Evolutionary conservation across 2,113 vertebrate genomes (phyloP), one percentile per base, ranked within the genome.

Genomic region (Cynopterus brachyotis): DNA sequence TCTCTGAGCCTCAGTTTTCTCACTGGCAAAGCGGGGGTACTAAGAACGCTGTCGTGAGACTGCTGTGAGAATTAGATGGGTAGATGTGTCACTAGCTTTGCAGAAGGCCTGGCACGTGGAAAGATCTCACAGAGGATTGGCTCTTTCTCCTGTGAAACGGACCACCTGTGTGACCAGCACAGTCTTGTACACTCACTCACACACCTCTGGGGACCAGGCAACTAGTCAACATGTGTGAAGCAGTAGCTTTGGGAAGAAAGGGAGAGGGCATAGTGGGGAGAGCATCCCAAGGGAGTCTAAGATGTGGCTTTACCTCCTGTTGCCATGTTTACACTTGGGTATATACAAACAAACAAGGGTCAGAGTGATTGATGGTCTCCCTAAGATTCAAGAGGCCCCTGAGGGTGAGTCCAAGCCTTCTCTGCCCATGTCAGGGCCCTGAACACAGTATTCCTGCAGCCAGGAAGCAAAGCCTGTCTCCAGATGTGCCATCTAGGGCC

Each of bases 11-110:
- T 82, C 70, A 9, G 22, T 42, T 60, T 42, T 26, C 57, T 50
- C 75, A 20, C 3, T 47, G 37, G 62, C 50, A 69, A 62, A 16
- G 40, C 16, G 55, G 20, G 15, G 64, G 13, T 5, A 69, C 1
- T 35, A 47, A 37, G 28, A 85, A 24, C 2, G 3, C 22, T 0
- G 5, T 67, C 2, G 1, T 1, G 60, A n/a, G 53, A 5, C 15
- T 17, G 8, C 59, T 13, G 30, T 26, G 73, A 62, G 42, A 57
- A 12, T 20, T 7, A n/a, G 55, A 32, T 4, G 24, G 59, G 55
- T 3, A 30, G 32, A 32, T 1, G 2, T 12, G 55, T 30, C 45
- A 16, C 13, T 20, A 57, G 37, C 28, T 10, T 60, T 40, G 62
- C 37, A 40, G 45, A 40, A 26, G n/a, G 5, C 17, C 22, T 4